These are phyloP conservation scores for Anniella stebbinsi DNA, from an alignment of 2,797 vertebrate species.

Conservation along the genomic window DNA sequence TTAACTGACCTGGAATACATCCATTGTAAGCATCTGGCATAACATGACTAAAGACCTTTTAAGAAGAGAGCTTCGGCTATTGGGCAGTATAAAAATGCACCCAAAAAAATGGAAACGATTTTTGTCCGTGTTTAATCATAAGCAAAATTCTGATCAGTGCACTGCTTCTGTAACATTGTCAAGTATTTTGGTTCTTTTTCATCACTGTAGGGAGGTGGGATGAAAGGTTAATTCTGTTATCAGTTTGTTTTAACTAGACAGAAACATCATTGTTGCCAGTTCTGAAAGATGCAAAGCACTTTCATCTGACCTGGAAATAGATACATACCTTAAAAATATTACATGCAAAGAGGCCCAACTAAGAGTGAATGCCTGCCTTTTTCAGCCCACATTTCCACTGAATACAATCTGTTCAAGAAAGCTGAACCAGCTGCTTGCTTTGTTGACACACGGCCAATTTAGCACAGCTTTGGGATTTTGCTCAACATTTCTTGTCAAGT, in stretches of 20 bases:
- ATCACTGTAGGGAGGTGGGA: not conserved
- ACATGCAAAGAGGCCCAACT: not conserved
- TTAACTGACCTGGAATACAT: not conserved
- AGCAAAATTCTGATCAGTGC: conserved; percentile 54
- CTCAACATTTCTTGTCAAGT: conserved; percentile 21
- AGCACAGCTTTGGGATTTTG: conserved; percentile 18
- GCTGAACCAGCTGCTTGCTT: conserved; percentile 17
- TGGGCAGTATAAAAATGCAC: too few species aligned
- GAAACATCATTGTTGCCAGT: not conserved
- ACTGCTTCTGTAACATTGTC: not conserved
- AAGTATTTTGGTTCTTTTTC: not conserved
- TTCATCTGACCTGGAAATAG: conserved; percentile 9
- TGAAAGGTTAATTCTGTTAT: not conserved
- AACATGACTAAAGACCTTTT: not conserved
- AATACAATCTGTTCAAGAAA: conserved; percentile 26
- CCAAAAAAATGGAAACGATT: not conserved
- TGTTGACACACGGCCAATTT: conserved; percentile 23
- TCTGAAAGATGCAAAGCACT: not conserved
- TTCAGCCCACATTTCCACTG: conserved; percentile 5
- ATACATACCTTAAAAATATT: not conserved
- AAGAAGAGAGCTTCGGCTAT: too few species aligned
- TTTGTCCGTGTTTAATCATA: conserved; percentile 36
- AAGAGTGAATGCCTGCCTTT: conserved; percentile 6
- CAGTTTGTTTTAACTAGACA: not conserved
- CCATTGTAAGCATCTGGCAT: not conserved